Evolutionary conservation across 2,888 invertebrate genomes (phyloP), one percentile per base, ranked within the genome.

Genomic region (Parasteatoda lunata): DNA sequence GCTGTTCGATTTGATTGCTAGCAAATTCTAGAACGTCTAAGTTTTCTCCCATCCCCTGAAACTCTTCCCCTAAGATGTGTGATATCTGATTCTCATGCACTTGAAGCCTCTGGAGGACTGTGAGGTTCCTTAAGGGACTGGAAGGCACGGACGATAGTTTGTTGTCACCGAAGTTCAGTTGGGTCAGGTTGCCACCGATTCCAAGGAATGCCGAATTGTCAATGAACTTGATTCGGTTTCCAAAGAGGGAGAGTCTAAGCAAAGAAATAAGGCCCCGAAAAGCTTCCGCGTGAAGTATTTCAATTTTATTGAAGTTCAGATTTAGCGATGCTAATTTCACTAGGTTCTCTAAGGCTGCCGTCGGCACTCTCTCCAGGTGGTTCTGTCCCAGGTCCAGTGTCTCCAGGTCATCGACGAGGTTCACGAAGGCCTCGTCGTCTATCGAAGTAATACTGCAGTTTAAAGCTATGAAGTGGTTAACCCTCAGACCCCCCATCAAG

Each of bases 331-430:
- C 94, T 89, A 97, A 94, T 91, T 84, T 73, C 8, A 68, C 71
- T 8, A 90, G 85, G 3, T 66, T 80, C 75, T 89, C 85, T 2
- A 90, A 59, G 2, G 89, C 86, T 64, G 84, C 75, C 1, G 87
- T 89, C 3, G 90, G 90, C 11, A 90, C 96, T 77, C 90, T 78
- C n/a, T 76, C 94, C 91, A 97, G 93, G 90, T 95, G 95, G 93
- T 97, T 97, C 91, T 96, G 95, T 0, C 97, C 97, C 71, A 97
- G 95, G 91, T 97, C 97, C 91, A 97, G 93, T 91, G 97, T 96
- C 45, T 97, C 97, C 90, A 97, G 93, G 91, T 95, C 89, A 5
- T 89, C 84, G 5, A 96, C 96, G 90, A 97, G 95, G 65, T 97
- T 97, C 91, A 96, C 96, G 77, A 97, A 94, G 0, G 97, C 96